These are phyloP conservation scores for Nemotelus nigrinus DNA, from an alignment of 2,888 invertebrate species.

Conservation along the genomic window DNA sequence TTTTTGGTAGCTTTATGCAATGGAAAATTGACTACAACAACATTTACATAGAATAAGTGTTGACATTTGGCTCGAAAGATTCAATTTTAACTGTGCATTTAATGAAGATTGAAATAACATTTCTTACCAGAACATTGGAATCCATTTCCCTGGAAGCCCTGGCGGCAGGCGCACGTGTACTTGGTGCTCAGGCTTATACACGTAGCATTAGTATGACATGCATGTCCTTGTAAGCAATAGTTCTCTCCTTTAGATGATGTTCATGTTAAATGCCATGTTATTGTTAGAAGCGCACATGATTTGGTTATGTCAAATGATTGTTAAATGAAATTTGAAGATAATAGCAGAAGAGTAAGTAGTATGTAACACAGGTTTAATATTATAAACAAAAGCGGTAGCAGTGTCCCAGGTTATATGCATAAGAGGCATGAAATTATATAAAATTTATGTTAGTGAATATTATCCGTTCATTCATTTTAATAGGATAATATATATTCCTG, in stretches of 20 bases:
- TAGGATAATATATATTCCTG: no score
- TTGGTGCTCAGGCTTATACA: constrained; percentile 92
- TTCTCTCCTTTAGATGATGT: constrained; percentile 64
- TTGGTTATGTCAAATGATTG: constrained; percentile 33
- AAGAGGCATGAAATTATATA: constrained; percentile 35
- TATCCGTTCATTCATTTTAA: neutral
- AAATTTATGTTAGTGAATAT: constrained; percentile 3
- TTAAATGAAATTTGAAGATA: constrained; percentile 33
- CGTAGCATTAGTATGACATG: constrained; percentile 89
- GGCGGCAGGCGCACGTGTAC: constrained; percentile 89
- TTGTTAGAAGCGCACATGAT: constrained; percentile 33
- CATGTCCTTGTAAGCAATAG: constrained; percentile 88
- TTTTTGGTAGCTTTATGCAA: constrained; percentile 41
- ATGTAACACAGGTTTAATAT: constrained; percentile 21
- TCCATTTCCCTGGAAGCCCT: constrained; percentile 90
- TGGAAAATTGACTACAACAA: constrained; percentile 25
- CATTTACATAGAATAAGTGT: neutral
- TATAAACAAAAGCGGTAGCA: constrained; percentile 31
- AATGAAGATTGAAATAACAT: constrained; percentile 13
- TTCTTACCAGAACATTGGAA: constrained; percentile 76
- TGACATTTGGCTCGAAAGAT: neutral
- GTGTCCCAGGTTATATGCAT: neutral
- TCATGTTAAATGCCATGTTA: constrained; percentile 17
- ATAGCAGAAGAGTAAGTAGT: constrained; percentile 29
- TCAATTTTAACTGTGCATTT: neutral